Evolutionary conservation across 2,888 invertebrate species (phyloP).

Genomic region (Athripsodes cinereus): DNA sequence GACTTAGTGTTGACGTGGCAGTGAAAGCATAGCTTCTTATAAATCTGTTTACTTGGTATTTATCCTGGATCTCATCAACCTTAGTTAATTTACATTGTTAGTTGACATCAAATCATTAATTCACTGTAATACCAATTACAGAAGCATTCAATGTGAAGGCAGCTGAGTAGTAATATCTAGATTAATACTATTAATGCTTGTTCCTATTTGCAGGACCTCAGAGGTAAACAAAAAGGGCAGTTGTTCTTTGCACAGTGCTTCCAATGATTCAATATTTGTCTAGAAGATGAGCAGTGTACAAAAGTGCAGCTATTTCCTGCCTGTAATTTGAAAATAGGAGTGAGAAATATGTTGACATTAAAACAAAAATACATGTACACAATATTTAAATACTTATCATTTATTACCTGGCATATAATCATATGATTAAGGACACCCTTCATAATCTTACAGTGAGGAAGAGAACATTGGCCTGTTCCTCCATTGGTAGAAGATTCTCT

Average conservation of each 20-base stretch:
- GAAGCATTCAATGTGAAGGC: too few species aligned
- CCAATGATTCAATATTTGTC: constrained; percentile 99
- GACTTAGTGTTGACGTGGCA: too few species aligned
- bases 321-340: constrained; percentile 37
- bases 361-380: too few species aligned
- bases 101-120: too few species aligned
- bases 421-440: constrained; percentile 97
- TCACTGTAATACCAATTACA: too few species aligned
- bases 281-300: constrained; percentile 96
- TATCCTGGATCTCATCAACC: too few species aligned
- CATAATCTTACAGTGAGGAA: constrained; percentile 99
- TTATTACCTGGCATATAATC: constrained; percentile 79
- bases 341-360: background rate
- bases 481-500: constrained; percentile 83
- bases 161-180: too few species aligned
- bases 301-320: constrained; percentile 88
- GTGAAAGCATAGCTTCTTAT: too few species aligned
- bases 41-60: too few species aligned
- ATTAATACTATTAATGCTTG: constrained; percentile 49
- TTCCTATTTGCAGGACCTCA: constrained; percentile 87
- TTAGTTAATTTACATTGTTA: too few species aligned
- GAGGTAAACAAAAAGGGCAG: constrained; percentile 96
- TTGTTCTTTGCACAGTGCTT: constrained; percentile 93
- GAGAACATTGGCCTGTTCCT: constrained; percentile 77
- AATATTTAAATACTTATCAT: too few species aligned